Percentiles rank a stretch among this genome's conserved stretches.
Conservation (phyloP, 2,797 vertebrate species). For the Xenopus petersii region DNA sequence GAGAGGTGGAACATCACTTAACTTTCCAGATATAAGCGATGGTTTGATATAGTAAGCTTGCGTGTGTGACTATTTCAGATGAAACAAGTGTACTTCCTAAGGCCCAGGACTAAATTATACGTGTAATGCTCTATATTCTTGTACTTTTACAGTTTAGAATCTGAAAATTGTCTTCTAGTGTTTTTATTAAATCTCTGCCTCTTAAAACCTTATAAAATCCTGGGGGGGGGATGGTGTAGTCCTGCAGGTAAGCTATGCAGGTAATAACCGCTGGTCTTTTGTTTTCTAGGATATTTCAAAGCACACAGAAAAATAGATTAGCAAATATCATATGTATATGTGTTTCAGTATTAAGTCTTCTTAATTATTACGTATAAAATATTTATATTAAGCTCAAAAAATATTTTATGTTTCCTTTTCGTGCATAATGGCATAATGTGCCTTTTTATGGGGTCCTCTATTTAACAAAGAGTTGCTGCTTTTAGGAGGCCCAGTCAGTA, state of each 20-base stretch:
- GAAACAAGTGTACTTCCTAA: conserved; percentile 53
- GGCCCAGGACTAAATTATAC: conserved; percentile 54
- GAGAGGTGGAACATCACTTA: background rate
- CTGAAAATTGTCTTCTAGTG: conserved; percentile 44
- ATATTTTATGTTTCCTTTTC: background rate
- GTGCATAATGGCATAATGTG: conserved; percentile 42
- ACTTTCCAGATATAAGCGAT: conserved; percentile 17
- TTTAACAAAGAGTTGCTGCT: conserved; percentile 37
- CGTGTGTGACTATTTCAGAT: conserved; percentile 51
- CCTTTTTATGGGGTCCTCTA: conserved; percentile 38
- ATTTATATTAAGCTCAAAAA: background rate
- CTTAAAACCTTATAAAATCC: conserved; percentile 14
- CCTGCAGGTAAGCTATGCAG: conserved; percentile 1
- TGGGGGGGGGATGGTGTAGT: background rate
- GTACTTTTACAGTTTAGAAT: conserved; percentile 56
- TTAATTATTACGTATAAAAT: conserved; percentile 19
- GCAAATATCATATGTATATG: conserved; percentile 32
- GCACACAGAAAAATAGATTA: conserved; percentile 38
- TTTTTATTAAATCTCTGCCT: conserved; percentile 53
- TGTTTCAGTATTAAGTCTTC: conserved; percentile 20
- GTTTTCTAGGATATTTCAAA: conserved; percentile 39
- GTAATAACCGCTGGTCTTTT: conserved; percentile 5
- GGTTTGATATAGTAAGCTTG: conserved; percentile 56
- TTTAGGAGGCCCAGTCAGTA: conserved; percentile 7
- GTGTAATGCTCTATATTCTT: conserved; percentile 55